phyloP scores from a whole-genome alignment of 2,113 vertebrate genomes.

The Takifugu bimaculatus region DNA sequence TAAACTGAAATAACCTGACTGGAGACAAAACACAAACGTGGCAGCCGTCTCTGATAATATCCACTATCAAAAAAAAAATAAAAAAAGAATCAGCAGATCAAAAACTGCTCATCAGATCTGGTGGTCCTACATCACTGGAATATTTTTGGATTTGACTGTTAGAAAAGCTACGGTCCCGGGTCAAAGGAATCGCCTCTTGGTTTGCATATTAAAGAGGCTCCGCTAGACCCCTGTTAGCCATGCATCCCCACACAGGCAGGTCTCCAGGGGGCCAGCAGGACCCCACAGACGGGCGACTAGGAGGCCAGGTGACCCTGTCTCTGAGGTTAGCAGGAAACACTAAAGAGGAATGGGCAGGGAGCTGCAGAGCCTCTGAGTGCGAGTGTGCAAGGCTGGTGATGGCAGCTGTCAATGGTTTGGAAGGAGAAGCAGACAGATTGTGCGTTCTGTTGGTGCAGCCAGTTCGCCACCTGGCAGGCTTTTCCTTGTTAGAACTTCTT shows the following conservation, averaged over 20 bases:
- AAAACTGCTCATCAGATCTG: slow-evolving; percentile 45
- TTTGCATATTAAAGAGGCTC: slow-evolving; percentile 67
- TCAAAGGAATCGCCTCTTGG: slow-evolving; percentile 65
- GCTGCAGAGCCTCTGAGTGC: slow-evolving; percentile 74
- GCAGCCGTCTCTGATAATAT: slow-evolving; percentile 32
- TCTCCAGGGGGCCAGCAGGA: slow-evolving; percentile 74
- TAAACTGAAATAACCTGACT: slow-evolving; percentile 22
- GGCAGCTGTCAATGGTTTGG: slow-evolving; percentile 85
- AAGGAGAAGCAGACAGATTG: slow-evolving; percentile 85
- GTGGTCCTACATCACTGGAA: slow-evolving; percentile 48
- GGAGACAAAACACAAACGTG: slow-evolving; percentile 23
- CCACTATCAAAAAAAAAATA: slow-evolving; percentile 47
- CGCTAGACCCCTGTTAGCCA: slow-evolving; percentile 67
- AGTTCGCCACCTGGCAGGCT: slow-evolving; percentile 84
- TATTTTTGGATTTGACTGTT: slow-evolving; percentile 59
- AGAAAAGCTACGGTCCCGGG: slow-evolving; percentile 63
- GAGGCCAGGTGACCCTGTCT: slow-evolving; percentile 76
- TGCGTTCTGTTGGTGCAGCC: slow-evolving; percentile 84
- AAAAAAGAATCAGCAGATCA: slow-evolving; percentile 53
- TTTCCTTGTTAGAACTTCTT: slow-evolving; percentile 84
- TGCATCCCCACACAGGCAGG: slow-evolving; percentile 63
- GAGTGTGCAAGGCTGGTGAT: slow-evolving; percentile 80
- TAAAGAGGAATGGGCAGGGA: slow-evolving; percentile 74
- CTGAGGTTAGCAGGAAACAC: slow-evolving; percentile 74
- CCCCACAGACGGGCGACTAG: slow-evolving; percentile 72